Evolutionary conservation across 64 coral and sea anemone species (phyloP), one percentile per base, ranked within the genome.

Genomic region (Stichodactyla helianthus): DNA sequence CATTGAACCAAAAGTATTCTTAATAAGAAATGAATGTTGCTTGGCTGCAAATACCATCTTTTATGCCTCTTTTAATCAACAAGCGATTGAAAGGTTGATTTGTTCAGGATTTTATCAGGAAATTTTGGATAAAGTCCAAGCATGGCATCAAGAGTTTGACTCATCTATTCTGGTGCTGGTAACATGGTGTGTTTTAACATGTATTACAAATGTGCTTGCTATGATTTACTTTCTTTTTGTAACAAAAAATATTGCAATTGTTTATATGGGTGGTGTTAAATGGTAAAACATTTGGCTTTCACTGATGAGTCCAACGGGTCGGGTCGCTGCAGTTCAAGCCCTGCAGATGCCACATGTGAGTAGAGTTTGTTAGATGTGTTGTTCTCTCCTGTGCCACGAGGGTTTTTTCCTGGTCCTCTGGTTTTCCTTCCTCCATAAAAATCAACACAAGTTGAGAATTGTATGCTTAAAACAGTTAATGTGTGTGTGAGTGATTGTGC

Each of bases 31-130:
- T 19, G 78, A 81, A 20, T 81, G 78, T 81, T 53, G 51, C 50
- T 81, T 81, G 78, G 78, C 52, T 19, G 78, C 78, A 17, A 81
- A 81, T 74, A 81, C 78, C 17, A 18, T 81, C 6, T 81, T 81
- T 54, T 81, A 81, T 22, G 50, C 53, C 4, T 52, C 50, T 18
- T 81, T 81, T 53, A 54, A 81, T 81, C 78, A 81, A 81, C 16
- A 81, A 54, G 78, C 51, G 6, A 51, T 81, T 5, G 26, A 81
- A 81, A 52, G 15, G n/a, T 81, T 81, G 78, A 81, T 81, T 20
- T 12, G 68, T 13, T 74, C 25, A 5, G 26, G 68, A 10, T 74
- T 74, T 74, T 74, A 74, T 74, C 22, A 74, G 12, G 68, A 74
- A 9, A 74, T 74, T 74, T 74, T 74, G 68, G 68, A 26, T 74